A percentile compares a stretch with the other conserved stretches of the same genome.
Evolutionary conservation across 1,140 invertebrate genomes (phyloP).

Genomic region (Amyelois transitella): DNA sequence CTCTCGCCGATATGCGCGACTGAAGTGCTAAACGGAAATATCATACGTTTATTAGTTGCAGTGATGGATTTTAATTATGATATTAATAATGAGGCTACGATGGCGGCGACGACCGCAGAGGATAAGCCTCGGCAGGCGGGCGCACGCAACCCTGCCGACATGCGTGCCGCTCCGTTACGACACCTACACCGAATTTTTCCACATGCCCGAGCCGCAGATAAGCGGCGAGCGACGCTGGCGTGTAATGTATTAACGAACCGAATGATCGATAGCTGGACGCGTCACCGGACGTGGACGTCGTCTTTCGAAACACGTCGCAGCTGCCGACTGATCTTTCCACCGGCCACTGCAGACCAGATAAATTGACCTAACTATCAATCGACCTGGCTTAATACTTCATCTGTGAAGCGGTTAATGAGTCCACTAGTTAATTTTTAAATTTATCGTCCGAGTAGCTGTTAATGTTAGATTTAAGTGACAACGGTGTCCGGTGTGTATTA

Average conservation of each 20-base stretch:
- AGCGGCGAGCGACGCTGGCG: conserved; percentile 64
- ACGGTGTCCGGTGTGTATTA: not conserved
- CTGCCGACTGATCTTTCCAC: conserved; percentile 29
- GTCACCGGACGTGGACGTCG: conserved; percentile 61
- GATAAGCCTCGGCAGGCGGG: conserved; percentile 48
- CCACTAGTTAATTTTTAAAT: not conserved
- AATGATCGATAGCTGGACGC: conserved; percentile 73
- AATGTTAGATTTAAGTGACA: not conserved
- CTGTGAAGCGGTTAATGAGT: not conserved
- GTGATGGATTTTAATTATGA: conserved; percentile 58
- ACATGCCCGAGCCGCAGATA: conserved; percentile 72
- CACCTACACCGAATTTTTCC: conserved; percentile 72
- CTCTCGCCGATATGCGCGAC: not conserved
- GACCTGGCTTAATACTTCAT: conserved; percentile 9
- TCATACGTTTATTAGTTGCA: conserved; percentile 5
- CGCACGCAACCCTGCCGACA: conserved; percentile 63
- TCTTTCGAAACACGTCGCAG: conserved; percentile 65
- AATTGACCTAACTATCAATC: conserved; percentile 36
- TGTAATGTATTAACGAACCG: conserved; percentile 74
- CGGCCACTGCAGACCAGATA: conserved; percentile 42
- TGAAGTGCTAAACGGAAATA: not conserved
- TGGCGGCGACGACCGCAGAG: conserved; percentile 48
- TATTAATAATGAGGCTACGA: conserved; percentile 55
- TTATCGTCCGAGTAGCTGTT: not conserved
- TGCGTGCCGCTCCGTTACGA: conserved; percentile 69